These are phyloP conservation scores for Cosmia pyralina DNA, from an alignment of 2,888 invertebrate genomes.

Conservation along the genomic window DNA sequence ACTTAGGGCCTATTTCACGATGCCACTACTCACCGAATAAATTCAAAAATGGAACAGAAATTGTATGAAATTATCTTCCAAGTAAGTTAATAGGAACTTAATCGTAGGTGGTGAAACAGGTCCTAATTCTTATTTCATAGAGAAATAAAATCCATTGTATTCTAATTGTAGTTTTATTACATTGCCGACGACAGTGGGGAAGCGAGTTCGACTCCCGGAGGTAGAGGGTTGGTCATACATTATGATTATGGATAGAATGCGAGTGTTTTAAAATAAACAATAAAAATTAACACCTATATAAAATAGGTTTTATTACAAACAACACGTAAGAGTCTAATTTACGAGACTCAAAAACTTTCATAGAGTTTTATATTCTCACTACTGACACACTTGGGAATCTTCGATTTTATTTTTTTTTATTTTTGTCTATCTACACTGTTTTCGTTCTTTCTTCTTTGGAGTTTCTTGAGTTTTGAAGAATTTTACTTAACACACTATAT, in stretches of 20 bases:
- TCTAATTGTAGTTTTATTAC: conserved; percentile 66
- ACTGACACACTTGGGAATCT: not conserved
- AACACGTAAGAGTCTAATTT: not conserved
- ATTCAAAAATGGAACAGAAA: too few relatives aligned
- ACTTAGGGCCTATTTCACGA: too few relatives aligned
- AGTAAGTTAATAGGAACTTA: too few relatives aligned
- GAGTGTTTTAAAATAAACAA: conserved; percentile 4
- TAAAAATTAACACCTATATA: conserved; percentile 37
- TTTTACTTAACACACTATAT: not conserved
- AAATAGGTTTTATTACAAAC: conserved; percentile 35
- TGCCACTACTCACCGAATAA: too few relatives aligned
- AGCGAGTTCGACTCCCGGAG: conserved; percentile 26
- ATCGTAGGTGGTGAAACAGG: too few relatives aligned
- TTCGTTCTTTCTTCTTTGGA: not conserved
- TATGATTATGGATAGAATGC: conserved; percentile 21
- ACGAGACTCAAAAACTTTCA: not conserved
- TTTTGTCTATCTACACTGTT: not conserved
- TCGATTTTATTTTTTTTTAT: not conserved
- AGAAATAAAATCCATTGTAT: conserved; percentile 28
- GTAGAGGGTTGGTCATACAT: conserved; percentile 49
- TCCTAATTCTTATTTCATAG: not conserved
- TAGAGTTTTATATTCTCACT: not conserved
- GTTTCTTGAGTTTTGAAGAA: not conserved
- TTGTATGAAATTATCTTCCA: too few relatives aligned
- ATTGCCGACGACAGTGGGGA: conserved; percentile 53